Percentiles rank a stretch among this genome's conserved stretches.
phyloP scores from a whole-genome alignment of 2,797 vertebrate genomes.

The Squalus acanthias region DNA sequence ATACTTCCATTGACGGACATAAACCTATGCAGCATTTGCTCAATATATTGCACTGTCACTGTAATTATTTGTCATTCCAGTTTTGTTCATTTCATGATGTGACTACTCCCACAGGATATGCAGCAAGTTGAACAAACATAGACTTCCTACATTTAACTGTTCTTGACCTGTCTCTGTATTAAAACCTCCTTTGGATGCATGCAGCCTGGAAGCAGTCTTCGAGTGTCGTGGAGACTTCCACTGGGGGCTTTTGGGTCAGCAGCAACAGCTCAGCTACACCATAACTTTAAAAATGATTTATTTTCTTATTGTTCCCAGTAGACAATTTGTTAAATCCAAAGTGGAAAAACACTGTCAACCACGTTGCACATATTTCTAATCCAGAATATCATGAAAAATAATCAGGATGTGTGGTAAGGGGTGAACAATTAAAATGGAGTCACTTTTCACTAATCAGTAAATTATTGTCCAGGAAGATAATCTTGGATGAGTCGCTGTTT shows the following conservation, averaged over 20 bases:
- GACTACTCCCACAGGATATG: neutral
- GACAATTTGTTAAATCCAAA: neutral
- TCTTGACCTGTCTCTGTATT: neutral
- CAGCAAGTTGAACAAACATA: constrained; percentile 2
- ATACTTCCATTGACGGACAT: neutral
- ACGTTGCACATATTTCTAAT: neutral
- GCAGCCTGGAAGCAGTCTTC: neutral
- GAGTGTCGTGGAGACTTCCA: neutral
- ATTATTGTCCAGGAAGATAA: neutral
- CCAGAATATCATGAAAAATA: neutral
- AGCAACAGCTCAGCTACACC: neutral
- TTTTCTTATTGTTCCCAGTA: constrained; percentile 5
- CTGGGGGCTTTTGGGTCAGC: neutral
- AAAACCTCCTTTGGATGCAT: neutral
- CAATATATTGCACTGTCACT: neutral
- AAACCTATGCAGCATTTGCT: neutral
- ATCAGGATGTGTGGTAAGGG: neutral
- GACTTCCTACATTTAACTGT: neutral
- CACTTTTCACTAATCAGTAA: neutral
- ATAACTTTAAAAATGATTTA: constrained; percentile 4
- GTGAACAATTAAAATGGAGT: neutral
- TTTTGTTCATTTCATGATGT: neutral
- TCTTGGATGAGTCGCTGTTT: neutral
- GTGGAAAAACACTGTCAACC: neutral
- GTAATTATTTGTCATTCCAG: constrained; percentile 2